A percentile compares a stretch with the other conserved stretches of the same genome.
These are phyloP conservation scores for Phenganax subtilis DNA, from an alignment of 92 coral and sea anemone genomes.

Conservation along the genomic window DNA sequence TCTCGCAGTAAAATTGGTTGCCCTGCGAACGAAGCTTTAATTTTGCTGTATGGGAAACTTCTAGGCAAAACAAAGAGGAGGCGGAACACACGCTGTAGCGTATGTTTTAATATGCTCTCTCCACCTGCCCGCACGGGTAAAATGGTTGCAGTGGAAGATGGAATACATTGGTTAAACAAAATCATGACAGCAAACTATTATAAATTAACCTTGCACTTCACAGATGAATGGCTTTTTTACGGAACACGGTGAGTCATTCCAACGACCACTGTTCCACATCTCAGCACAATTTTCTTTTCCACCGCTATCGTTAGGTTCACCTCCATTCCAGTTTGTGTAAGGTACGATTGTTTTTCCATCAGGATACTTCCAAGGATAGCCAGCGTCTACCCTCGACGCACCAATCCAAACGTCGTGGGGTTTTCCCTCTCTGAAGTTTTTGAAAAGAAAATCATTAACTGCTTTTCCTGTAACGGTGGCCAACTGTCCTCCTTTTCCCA, in stretches of 20 bases:
- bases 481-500: neutral
- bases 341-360: neutral
- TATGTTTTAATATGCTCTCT: too few species aligned
- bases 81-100: too few species aligned
- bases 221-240: constrained; percentile 27
- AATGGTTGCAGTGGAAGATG: too few species aligned
- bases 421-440: neutral
- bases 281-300: constrained; percentile 33
- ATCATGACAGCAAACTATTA: too few species aligned
- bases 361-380: neutral
- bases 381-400: neutral
- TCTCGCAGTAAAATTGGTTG: too few species aligned
- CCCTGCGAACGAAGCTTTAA: too few species aligned
- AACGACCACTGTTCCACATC: constrained; percentile 16
- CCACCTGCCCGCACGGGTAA: too few species aligned
- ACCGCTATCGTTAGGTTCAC: constrained; percentile 2
- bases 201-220: constrained; percentile 4
- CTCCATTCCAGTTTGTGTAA: neutral
- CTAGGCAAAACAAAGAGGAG: too few species aligned
- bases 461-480: neutral
- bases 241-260: constrained; percentile 36
- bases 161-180: too few species aligned
- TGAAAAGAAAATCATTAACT: neutral
- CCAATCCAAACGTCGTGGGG: neutral
- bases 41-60: too few species aligned